Evolutionary conservation across 1,140 invertebrate species (phyloP), one percentile per base, ranked within the genome.

Genomic region (Macrosteles quadrilineatus): DNA sequence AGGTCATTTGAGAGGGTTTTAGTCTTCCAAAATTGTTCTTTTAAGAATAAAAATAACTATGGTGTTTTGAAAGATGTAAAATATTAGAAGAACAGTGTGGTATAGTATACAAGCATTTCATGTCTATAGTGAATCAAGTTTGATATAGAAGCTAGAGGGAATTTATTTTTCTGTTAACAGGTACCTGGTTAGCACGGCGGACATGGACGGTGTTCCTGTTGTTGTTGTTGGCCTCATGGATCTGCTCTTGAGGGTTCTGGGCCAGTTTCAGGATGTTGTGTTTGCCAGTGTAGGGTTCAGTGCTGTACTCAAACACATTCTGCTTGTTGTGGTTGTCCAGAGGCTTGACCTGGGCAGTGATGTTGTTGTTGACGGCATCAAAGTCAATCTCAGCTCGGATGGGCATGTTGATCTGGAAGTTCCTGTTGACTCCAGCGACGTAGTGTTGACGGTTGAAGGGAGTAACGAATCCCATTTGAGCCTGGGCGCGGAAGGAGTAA

Each of bases 381-480:
- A 82, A 69, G 66, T 84, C 71, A 11, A 83, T 57, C 36, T 80
- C 74, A 43, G 78, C 67, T 40, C 80, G 78, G 31, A 85, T 4
- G 21, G 89, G 87, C 9, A 87, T 9, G 71, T 86, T 76, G 0
- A 86, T 0, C 70, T 89, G 85, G 0, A 84, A 17, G 71, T 86
- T 86, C 67, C 79, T 84, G 27, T 89, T 84, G 2, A 85, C 76
- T 71, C 88, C 88, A 23, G 85, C 82, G 29, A 83, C 76, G 68
- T 88, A 87, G 6, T 83, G 78, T 64, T 86, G 81, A 63, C 84
- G 81, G 19, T 85, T 81, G 75, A 88, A 85, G 1, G 88, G 87
- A 63, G 87, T 82, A 9, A 88, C 75, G 76, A 90, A 90, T 32
- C 87, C 85, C 73, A 88, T 76, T 74, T 82, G 84, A 31, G 83